phyloP scores from a whole-genome alignment of 2,888 invertebrate species.

The Trachelus iudaicus region DNA sequence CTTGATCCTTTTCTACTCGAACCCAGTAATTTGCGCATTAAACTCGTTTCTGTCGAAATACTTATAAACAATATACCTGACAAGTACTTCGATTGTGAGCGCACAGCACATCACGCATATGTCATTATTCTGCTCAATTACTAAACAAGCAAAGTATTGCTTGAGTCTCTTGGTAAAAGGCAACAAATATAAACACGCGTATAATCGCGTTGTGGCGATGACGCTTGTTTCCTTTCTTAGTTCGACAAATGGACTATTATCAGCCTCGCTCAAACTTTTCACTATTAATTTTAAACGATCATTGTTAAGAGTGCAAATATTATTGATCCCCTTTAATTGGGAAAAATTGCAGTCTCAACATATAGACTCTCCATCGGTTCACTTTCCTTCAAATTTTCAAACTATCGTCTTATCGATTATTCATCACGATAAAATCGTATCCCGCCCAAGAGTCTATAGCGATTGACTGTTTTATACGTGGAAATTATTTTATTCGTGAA shows the following conservation, averaged over 20 bases:
- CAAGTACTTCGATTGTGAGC: background rate
- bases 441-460: background rate
- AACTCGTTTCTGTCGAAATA: background rate
- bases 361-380: background rate
- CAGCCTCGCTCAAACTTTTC: background rate
- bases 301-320: background rate
- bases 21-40: background rate
- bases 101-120: background rate
- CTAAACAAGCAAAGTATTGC: background rate
- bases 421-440: background rate
- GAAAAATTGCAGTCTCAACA: background rate
- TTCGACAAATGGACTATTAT: background rate
- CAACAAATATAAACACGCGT: background rate
- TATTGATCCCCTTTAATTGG: background rate
- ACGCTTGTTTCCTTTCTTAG: background rate
- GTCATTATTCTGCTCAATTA: background rate
- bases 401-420: background rate
- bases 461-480: background rate
- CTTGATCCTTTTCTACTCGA: background rate
- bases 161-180: background rate
- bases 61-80: background rate
- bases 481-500: background rate
- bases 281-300: background rate
- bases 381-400: background rate
- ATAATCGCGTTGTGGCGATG: background rate